Percentiles rank a stretch among this genome's conserved stretches.
Conservation (phyloP, 2,113 vertebrate species). For the Macrotus californicus region DNA sequence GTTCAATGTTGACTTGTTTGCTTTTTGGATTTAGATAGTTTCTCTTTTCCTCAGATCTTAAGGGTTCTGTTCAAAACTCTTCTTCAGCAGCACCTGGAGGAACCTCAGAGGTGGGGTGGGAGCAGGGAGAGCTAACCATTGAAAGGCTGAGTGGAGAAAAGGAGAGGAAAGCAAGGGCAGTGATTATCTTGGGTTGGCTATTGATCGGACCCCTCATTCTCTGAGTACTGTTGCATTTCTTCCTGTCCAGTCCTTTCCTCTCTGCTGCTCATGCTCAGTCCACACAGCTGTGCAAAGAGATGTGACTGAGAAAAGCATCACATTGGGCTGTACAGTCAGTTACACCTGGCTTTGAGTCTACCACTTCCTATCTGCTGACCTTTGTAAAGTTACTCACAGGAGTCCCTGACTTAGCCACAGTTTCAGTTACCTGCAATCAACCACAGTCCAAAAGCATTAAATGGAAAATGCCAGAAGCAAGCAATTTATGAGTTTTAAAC, state of each 20-base stretch:
- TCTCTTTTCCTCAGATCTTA: constrained; percentile 5
- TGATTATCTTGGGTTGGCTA: neutral
- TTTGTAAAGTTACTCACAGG: neutral
- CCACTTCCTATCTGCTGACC: neutral
- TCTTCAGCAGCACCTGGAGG: neutral
- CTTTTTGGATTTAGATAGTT: neutral
- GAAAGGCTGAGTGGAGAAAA: neutral
- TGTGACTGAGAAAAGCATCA: neutral
- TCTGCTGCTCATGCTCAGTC: neutral
- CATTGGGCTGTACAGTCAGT: neutral
- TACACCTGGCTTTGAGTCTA: neutral
- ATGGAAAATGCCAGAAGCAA: too few species aligned
- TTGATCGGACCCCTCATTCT: neutral
- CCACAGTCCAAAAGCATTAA: neutral
- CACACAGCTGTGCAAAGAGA: neutral
- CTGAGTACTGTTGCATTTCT: neutral
- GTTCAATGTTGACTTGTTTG: neutral
- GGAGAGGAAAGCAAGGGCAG: neutral
- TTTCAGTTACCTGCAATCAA: neutral
- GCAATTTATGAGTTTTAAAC: too few species aligned
- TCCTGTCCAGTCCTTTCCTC: neutral
- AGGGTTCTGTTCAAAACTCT: neutral
- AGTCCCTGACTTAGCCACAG: neutral
- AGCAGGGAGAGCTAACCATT: neutral
- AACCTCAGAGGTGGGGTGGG: too few species aligned